Conservation (phyloP, 2,113 vertebrate genomes). For the Pionites leucogaster region DNA sequence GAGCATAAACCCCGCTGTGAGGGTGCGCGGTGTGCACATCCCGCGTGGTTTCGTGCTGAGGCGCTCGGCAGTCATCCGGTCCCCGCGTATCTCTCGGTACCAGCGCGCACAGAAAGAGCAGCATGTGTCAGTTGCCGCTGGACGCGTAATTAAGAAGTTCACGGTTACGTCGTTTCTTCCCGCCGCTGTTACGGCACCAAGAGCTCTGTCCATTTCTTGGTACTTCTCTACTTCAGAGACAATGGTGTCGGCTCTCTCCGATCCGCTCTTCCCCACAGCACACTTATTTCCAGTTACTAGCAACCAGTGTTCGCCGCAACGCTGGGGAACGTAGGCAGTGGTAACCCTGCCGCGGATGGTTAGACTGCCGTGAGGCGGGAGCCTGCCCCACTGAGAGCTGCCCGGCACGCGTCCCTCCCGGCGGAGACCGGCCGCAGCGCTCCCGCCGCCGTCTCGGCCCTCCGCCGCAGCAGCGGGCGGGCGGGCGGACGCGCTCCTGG, state of each 20-base stretch:
- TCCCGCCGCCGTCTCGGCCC: not conserved
- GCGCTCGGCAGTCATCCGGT: not conserved
- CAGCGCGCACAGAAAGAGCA: not conserved
- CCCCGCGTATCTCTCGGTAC: not conserved
- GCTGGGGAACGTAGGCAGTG: not conserved
- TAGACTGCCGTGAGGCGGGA: not conserved
- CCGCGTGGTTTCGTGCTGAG: not conserved
- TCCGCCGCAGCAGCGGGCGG: not conserved
- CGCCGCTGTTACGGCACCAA: not conserved
- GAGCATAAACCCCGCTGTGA: not conserved
- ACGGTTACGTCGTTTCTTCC: not conserved
- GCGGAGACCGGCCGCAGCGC: not conserved
- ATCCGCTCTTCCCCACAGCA: not conserved
- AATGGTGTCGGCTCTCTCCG: not conserved
- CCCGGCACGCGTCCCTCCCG: not conserved
- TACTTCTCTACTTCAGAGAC: not conserved
- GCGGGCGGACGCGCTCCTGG: not conserved
- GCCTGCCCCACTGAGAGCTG: not conserved
- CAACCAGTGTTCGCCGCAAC: slow-evolving; percentile 29
- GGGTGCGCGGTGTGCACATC: not conserved
- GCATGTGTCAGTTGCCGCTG: not conserved
- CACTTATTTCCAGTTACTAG: not conserved
- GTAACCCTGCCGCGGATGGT: not conserved
- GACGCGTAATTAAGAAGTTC: not conserved
- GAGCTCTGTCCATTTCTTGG: not conserved